Evolutionary conservation across 2,888 invertebrate species (phyloP).

Genomic region (Saturnia pavonia): DNA sequence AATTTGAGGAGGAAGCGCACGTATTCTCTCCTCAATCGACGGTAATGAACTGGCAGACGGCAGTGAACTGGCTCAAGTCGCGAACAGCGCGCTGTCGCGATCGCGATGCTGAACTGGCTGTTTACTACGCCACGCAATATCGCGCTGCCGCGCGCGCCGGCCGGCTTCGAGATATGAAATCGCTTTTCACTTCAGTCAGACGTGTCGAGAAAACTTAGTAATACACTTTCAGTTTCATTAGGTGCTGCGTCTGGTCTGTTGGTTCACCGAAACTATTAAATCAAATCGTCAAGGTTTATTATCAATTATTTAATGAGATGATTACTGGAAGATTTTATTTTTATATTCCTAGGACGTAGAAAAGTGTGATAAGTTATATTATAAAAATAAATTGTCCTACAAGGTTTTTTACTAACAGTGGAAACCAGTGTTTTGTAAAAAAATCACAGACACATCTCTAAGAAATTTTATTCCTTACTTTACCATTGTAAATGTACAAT

Average conservation of each 20-base stretch:
- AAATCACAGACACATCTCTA: too few species aligned
- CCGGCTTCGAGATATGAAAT: slow-evolving; percentile 6
- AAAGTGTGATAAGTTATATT: too few species aligned
- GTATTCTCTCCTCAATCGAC: not conserved
- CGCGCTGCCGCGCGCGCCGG: slow-evolving; percentile 9
- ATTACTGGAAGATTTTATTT: not conserved
- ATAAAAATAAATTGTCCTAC: too few species aligned
- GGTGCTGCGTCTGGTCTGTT: not conserved
- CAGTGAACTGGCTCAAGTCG: not conserved
- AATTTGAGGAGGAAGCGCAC: not conserved
- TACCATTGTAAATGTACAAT: too few species aligned
- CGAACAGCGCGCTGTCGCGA: not conserved
- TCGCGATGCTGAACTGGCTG: not conserved
- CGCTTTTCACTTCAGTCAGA: slow-evolving; percentile 9
- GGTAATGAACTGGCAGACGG: slow-evolving; percentile 3
- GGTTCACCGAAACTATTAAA: not conserved
- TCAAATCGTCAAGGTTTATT: not conserved
- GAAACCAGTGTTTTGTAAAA: too few species aligned
- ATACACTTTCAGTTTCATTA: slow-evolving; percentile 10
- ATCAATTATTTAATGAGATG: not conserved
- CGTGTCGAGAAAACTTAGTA: slow-evolving; percentile 7
- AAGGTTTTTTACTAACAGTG: too few species aligned
- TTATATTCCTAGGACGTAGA: too few species aligned
- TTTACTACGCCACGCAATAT: not conserved
- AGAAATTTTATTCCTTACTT: too few species aligned